These are phyloP conservation scores for Isichthys henryi DNA, from an alignment of 2,113 vertebrate species.

Conservation along the genomic window DNA sequence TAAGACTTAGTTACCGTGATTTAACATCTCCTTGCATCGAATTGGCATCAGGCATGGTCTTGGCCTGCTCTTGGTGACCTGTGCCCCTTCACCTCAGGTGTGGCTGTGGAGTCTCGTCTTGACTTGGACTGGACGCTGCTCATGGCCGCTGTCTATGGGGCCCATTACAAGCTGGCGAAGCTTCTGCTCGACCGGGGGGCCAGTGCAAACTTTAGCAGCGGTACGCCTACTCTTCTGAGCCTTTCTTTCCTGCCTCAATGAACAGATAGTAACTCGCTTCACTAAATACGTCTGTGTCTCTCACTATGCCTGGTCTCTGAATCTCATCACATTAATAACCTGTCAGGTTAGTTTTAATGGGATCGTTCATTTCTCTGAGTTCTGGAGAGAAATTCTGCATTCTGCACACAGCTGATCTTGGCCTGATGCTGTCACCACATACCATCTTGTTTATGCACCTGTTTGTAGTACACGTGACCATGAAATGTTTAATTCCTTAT, in stretches of 20 bases:
- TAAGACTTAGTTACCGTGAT: not conserved
- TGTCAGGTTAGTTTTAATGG: not conserved
- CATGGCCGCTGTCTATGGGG: slow-evolving; percentile 78
- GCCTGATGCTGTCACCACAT: not conserved
- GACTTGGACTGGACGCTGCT: slow-evolving; percentile 82
- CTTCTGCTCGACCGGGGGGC: slow-evolving; percentile 83
- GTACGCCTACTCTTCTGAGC: slow-evolving; percentile 49
- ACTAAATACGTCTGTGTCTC: not conserved
- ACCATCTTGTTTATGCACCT: not conserved
- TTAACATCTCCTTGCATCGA: not conserved
- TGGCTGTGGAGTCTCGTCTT: slow-evolving; percentile 73
- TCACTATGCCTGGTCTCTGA: not conserved
- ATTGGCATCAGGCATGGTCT: not conserved
- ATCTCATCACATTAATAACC: not conserved
- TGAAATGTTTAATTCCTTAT: not conserved
- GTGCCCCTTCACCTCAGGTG: slow-evolving; percentile 50
- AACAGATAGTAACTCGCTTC: not conserved
- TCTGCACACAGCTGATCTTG: not conserved
- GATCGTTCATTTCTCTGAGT: not conserved
- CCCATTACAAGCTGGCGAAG: slow-evolving; percentile 64
- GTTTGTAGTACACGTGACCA: not conserved
- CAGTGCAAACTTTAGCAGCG: slow-evolving; percentile 78
- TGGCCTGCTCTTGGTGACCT: not conserved
- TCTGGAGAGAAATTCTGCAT: not conserved
- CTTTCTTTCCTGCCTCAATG: not conserved